phyloP scores from a whole-genome alignment of 2,797 vertebrate species.

The Euthynnus affinis region DNA sequence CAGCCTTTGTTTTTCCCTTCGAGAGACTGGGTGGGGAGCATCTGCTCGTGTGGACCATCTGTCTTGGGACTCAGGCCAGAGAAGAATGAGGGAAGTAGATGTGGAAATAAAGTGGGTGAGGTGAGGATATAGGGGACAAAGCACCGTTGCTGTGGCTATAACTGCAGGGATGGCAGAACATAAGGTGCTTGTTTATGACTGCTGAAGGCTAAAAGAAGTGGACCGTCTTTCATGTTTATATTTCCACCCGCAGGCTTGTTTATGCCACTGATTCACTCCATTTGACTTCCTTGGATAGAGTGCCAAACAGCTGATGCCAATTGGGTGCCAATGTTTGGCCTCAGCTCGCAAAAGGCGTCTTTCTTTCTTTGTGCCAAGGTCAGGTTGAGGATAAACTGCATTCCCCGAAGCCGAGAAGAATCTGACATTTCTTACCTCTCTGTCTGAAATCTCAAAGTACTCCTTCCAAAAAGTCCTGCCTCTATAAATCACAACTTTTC shows the following conservation, averaged over 20 bases:
- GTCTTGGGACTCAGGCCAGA: constrained; percentile 77
- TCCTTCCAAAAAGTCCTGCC: background rate
- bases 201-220: constrained; percentile 59
- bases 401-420: background rate
- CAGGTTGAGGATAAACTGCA: constrained; percentile 24
- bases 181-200: constrained; percentile 69
- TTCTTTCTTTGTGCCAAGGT: constrained; percentile 58
- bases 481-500: background rate
- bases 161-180: constrained; percentile 25
- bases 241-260: constrained; percentile 71
- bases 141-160: background rate
- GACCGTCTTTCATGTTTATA: constrained; percentile 63
- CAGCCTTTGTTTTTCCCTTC: constrained; percentile 69
- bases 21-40: constrained; percentile 72
- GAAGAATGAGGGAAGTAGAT: constrained; percentile 53
- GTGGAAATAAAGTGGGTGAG: constrained; percentile 27
- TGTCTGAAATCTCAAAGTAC: background rate
- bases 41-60: constrained; percentile 81
- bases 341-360: constrained; percentile 43
- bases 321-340: constrained; percentile 49
- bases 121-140: constrained; percentile 15
- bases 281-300: constrained; percentile 56
- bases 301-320: constrained; percentile 62
- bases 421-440: constrained; percentile 5
- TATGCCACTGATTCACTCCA: constrained; percentile 64